Conservation (phyloP, 2,113 vertebrate species). For the Corydoras maculifer region DNA sequence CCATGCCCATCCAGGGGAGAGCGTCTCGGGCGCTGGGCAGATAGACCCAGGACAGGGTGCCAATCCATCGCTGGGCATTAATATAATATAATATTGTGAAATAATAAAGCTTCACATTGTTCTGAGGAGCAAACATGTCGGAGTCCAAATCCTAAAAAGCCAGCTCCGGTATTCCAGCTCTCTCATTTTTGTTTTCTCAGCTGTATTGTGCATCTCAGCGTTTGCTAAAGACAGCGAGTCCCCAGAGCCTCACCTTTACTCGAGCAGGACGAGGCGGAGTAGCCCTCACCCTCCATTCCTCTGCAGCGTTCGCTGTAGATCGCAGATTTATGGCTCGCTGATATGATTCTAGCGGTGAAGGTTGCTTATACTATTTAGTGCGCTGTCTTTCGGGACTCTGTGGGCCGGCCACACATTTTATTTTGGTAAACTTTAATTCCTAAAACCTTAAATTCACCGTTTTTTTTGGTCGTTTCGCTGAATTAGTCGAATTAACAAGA, state of each 20-base stretch:
- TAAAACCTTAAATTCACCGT: no score
- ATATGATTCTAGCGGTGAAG: no score
- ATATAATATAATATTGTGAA: no score
- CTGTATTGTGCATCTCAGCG: constrained; percentile 34
- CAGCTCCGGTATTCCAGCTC: not conserved
- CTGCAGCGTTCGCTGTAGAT: not conserved
- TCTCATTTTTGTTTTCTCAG: not conserved
- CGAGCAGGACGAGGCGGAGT: constrained; percentile 3
- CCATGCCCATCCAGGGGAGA: no score
- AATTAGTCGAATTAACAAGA: constrained; percentile 45
- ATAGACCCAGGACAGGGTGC: no score
- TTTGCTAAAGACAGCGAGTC: constrained; percentile 18
- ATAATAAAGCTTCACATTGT: no score
- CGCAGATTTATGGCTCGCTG: not conserved
- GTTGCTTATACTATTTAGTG: no score
- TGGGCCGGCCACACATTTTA: not conserved
- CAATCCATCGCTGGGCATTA: no score
- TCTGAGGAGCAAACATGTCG: no score
- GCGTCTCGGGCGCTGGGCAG: no score
- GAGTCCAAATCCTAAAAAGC: no score
- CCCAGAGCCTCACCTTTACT: constrained; percentile 11
- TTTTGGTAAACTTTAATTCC: not conserved
- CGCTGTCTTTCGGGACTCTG: no score
- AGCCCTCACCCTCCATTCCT: not conserved
- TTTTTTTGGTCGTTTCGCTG: constrained; percentile 7